phyloP scores from a whole-genome alignment of 1,140 invertebrate species.

The Penaeus japonicus region DNA sequence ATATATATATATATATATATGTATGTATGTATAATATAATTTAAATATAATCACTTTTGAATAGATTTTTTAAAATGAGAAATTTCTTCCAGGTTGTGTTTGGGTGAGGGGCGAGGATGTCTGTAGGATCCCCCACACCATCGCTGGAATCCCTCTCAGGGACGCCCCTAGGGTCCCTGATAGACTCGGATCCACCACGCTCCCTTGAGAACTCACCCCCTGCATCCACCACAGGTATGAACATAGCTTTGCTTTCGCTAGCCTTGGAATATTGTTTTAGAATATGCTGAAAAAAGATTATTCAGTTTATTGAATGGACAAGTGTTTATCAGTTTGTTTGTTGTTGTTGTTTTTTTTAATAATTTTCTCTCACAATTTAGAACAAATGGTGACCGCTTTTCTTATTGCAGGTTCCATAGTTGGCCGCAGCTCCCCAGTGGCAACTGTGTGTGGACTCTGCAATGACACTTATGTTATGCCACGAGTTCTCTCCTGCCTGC shows the following conservation, averaged over 20 bases:
- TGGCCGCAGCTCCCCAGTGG: slow-evolving; percentile 45
- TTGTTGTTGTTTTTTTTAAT: no score
- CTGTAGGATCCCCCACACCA: slow-evolving; percentile 84
- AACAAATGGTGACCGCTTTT: background rate
- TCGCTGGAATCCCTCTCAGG: slow-evolving; percentile 88
- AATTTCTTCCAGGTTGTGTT: slow-evolving; percentile 18
- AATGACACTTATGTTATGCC: slow-evolving; percentile 66
- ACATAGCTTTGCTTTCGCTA: background rate
- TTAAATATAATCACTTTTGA: background rate
- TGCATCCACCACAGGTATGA: slow-evolving; percentile 56
- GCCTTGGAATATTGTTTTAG: background rate
- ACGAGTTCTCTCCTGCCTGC: slow-evolving; percentile 87
- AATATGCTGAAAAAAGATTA: background rate
- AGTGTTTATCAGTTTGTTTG: no score
- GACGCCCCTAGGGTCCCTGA: slow-evolving; percentile 84
- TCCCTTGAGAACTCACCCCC: slow-evolving; percentile 58
- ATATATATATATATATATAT: background rate
- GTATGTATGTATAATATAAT: background rate
- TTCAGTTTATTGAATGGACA: background rate
- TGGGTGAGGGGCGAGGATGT: slow-evolving; percentile 67
- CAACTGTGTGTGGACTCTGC: slow-evolving; percentile 54
- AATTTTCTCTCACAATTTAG: background rate
- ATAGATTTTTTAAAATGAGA: no score
- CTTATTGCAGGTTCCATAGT: slow-evolving; percentile 53
- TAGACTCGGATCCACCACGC: slow-evolving; percentile 66